Conservation (phyloP, 1,140 invertebrate genomes). For the Drosophila murphyi region DNA sequence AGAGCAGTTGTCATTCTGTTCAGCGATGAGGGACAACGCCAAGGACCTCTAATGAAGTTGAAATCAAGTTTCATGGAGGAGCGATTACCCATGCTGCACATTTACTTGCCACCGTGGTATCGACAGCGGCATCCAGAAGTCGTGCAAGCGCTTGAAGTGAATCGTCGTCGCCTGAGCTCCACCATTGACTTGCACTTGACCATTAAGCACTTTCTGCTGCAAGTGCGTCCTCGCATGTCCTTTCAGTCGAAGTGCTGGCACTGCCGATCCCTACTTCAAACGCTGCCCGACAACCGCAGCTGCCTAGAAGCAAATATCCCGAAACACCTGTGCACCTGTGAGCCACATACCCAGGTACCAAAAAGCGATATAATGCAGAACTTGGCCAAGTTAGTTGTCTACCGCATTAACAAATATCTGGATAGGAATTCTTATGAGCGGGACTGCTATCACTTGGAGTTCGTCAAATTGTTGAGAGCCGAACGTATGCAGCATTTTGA, state of each 20-base stretch:
- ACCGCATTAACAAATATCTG: conserved; percentile 82
- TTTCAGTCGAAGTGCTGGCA: conserved; percentile 54
- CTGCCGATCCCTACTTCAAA: conserved; percentile 88
- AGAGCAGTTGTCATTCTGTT: conserved; percentile 91
- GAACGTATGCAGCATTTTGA: conserved; percentile 26
- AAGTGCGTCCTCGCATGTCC: conserved; percentile 87
- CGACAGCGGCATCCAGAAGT: conserved; percentile 87
- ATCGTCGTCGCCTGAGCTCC: conserved; percentile 90
- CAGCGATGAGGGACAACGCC: conserved; percentile 96
- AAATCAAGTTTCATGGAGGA: conserved; percentile 93
- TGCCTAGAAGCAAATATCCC: conserved; percentile 89
- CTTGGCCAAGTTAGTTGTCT: conserved; percentile 84
- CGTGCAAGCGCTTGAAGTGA: conserved; percentile 88
- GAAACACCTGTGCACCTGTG: conserved; percentile 91
- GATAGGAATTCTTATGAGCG: conserved; percentile 60
- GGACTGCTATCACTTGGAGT: conserved; percentile 17
- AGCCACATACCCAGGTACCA: conserved; percentile 83
- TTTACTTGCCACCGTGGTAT: conserved; percentile 91
- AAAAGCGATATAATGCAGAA: conserved; percentile 72
- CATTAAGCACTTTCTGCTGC: conserved; percentile 87
- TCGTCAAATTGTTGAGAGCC: conserved; percentile 2
- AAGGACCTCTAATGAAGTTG: conserved; percentile 88
- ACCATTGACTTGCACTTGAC: conserved; percentile 92
- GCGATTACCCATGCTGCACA: conserved; percentile 92
- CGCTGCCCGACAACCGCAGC: conserved; percentile 87